These are phyloP conservation scores for Rhabdomys dilectus DNA, from an alignment of 2,113 vertebrate genomes.

Conservation along the genomic window DNA sequence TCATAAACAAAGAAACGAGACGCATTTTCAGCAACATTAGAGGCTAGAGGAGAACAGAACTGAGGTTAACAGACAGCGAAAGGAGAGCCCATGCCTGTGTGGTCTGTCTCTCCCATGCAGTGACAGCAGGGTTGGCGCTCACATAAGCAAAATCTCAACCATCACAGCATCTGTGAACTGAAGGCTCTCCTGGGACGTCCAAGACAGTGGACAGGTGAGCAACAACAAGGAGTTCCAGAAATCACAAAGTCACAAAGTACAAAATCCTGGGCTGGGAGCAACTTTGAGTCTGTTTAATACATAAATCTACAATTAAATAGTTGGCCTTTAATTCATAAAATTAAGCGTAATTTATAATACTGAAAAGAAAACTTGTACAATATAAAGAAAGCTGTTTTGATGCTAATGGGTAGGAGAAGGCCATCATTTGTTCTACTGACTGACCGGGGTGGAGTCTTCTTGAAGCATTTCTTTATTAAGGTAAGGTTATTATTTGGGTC, in stretches of 20 bases:
- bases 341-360: not conserved
- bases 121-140: not conserved
- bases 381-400: slow-evolving; percentile 21
- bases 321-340: slow-evolving; percentile 25
- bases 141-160: slow-evolving; percentile 1
- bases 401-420: not conserved
- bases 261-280: not conserved
- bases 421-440: not conserved
- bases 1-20: slow-evolving; percentile 36
- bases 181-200: not conserved
- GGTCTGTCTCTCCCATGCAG: not conserved
- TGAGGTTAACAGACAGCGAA: not conserved
- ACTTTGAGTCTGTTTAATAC: slow-evolving; percentile 16
- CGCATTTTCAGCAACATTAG: not conserved
- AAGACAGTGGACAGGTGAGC: not conserved
- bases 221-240: not conserved
- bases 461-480: slow-evolving; percentile 26
- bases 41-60: slow-evolving; percentile 17
- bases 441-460: not conserved
- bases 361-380: slow-evolving; percentile 5
- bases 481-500: slow-evolving; percentile 22
- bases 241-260: not conserved
- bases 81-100: not conserved
- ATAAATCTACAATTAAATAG: slow-evolving; percentile 46
- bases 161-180: not conserved